Base-by-base conservation (phyloP, 2,797 vertebrate genomes). In the Bradypodion ventrale region DNA sequence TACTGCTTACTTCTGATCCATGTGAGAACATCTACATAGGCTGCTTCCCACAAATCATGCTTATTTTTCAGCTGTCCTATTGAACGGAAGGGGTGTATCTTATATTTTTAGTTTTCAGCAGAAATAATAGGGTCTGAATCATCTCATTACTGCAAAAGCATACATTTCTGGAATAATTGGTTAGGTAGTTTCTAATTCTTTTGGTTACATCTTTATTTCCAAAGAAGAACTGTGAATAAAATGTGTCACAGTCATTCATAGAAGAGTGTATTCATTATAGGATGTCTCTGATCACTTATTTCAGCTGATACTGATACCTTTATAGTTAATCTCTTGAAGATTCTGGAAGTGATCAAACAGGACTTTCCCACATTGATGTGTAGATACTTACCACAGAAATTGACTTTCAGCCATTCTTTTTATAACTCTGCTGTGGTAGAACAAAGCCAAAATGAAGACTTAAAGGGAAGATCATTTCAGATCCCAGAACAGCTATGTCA, bases 381-480 rank as follows among this genome's bases (percentile, higher is more conserved):
- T 66, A 16, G 23, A 40, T 59, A 88, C 60, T 56, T 80, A 69
- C 10, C 75, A 77, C 3, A 78, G 82, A 85, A 92, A 85, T 84
- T 76, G 21, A 4, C 42, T 75, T 40, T 83, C 87, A 85, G 59
- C 12, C 56, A 0, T 78, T 87, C 1, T n/a, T 78, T 75, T 1
- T 69, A 49, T 52, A 37, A 44, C 4, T 84, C 65, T 52, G 35
- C 25, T 13, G 59, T 1, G 80, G 74, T 63, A 1, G 83, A 88
- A 78, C 35, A 27, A 88, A 90, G 49, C 29, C 69, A 32, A 86
- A 78, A 83, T 75, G 66, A 83, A 89, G 35, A 4, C 37, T 75
- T 84, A 65, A 83, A n/a, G 76, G 16, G 52, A 82, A 78, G 32
- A 49, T 15, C 59, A 63, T 76, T 90, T 92, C 79, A 80, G 59